These are phyloP conservation scores for Diplazon laetatorius DNA, from an alignment of 2,888 invertebrate genomes.

Conservation along the genomic window DNA sequence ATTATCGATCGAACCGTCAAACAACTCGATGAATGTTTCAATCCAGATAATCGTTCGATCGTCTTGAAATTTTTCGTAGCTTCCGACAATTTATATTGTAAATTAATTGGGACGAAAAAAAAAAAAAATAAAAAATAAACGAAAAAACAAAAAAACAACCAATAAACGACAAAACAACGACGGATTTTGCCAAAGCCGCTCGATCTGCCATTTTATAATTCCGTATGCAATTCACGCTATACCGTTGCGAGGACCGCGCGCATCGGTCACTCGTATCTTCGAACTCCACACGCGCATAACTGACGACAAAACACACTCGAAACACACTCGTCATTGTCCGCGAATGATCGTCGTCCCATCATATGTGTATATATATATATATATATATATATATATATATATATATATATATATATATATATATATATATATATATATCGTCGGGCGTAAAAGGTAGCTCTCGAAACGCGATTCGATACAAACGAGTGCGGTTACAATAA, in stretches of 20 bases:
- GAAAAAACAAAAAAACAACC: no score
- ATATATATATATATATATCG: no score
- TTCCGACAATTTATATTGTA: no score
- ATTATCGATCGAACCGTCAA: no score
- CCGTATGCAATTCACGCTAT: slow-evolving; percentile 60
- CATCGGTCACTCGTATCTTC: slow-evolving; percentile 13
- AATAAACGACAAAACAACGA: neutral
- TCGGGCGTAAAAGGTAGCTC: slow-evolving; percentile 44
- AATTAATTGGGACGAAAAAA: no score
- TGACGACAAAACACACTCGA: slow-evolving; percentile 56
- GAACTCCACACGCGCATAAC: slow-evolving; percentile 46
- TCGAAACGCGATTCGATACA: slow-evolving; percentile 50
- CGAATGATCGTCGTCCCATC: slow-evolving; percentile 23
- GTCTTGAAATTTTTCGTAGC: no score
- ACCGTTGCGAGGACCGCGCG: slow-evolving; percentile 28
- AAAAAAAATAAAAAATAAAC: no score
- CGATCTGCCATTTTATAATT: slow-evolving; percentile 32
- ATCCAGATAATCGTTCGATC: no score
- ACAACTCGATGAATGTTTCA: no score
- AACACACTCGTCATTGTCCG: slow-evolving; percentile 61
- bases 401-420: no score
- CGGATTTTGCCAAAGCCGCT: slow-evolving; percentile 11
- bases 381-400: no score
- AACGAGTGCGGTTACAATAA: slow-evolving; percentile 49
- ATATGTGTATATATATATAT: no score